Evolutionary conservation across 2,888 invertebrate species (phyloP), one percentile per base, ranked within the genome.

Genomic region (Tipula lateralis): DNA sequence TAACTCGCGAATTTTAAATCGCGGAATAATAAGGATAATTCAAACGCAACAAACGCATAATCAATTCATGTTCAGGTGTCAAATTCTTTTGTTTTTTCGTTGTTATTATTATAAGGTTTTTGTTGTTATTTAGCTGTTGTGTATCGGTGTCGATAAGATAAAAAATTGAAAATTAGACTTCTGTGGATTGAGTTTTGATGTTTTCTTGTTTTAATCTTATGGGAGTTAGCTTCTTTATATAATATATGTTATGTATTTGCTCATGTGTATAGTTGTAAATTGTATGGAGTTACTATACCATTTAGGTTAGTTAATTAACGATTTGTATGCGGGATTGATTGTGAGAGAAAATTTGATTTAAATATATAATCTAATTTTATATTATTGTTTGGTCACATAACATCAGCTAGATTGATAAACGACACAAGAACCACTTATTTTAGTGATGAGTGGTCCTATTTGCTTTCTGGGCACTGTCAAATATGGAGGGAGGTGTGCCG

Each of bases 41-140:
- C 66, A 66, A 66, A 66, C 66, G 24, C n/a, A 66, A 66, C 66
- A 66, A 66, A 66, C 66, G 24, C n/a, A 82, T 30, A 82, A 82
- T 82, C 82, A 82, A 82, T 82, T 82, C 82, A 82, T 82, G 82
- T 82, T 82, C 82, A 82, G 82, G 82, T 82, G 82, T 82, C 82
- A 82, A 82, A 82, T 82, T 82, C 82, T 82, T 82, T 82, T 82
- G 30, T 82, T 16, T 82, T 82, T 82, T 30, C 82, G 66, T 66
- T 66, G 24, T 66, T 66, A 50, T 19, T 50, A 50, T 24, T 24
- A 66, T 66, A 66, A 66, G 24, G 24, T 19, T 24, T 66, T 66
- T 66, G 66, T 66, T 66, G 66, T 3, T 44, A 44, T 16, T 66
- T 66, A 24, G 66, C 9, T 66, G 16, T 66, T 44, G 44, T 44